phyloP scores from a whole-genome alignment of 1,140 invertebrate genomes.

The Lepidotrigona ventralis region DNA sequence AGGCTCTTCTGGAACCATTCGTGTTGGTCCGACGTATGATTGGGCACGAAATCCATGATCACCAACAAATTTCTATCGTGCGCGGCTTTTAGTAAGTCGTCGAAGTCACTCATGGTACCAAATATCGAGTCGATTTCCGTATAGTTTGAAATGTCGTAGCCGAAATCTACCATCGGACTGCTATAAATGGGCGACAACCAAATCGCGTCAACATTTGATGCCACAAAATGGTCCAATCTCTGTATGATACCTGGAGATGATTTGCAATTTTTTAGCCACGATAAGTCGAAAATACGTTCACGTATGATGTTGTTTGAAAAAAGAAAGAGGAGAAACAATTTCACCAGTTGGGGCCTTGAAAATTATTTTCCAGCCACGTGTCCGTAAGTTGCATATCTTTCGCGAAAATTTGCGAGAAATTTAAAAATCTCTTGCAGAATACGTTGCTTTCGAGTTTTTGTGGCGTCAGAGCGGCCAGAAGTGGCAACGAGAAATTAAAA shows the following conservation, averaged over 20 bases:
- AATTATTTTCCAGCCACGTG: not conserved
- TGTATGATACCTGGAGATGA: conserved; percentile 59
- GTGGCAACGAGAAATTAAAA: not conserved
- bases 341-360: too few species aligned
- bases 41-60: conserved; percentile 88
- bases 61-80: conserved; percentile 34
- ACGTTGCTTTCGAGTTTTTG: not conserved
- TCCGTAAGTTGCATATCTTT: not conserved
- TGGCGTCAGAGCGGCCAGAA: not conserved
- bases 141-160: conserved; percentile 86
- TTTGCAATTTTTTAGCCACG: too few species aligned
- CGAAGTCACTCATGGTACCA: conserved; percentile 85
- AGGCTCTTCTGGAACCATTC: conserved; percentile 86
- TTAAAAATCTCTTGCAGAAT: not conserved
- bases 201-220: conserved; percentile 82
- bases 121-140: conserved; percentile 81
- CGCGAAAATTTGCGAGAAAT: not conserved
- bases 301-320: not conserved
- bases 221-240: conserved; percentile 79
- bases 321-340: not conserved
- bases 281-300: not conserved
- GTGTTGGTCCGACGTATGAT: conserved; percentile 87
- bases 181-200: conserved; percentile 86
- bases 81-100: conserved; percentile 76
- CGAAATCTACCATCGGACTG: conserved; percentile 83